A percentile compares a stretch with the other conserved stretches of the same genome.
Evolutionary conservation across 2,113 vertebrate species (phyloP).

Genomic region (Eptesicus fuscus): DNA sequence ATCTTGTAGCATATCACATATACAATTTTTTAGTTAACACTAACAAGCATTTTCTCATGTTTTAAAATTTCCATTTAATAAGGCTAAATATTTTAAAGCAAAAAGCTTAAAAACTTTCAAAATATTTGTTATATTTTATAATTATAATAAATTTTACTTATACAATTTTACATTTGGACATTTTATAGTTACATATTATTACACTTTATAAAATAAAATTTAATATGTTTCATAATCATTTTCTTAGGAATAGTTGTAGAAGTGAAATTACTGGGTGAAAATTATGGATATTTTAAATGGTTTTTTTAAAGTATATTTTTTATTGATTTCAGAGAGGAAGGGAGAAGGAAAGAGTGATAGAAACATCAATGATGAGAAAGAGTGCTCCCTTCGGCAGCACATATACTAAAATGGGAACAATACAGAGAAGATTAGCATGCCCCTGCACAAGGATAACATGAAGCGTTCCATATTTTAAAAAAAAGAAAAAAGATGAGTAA

Average conservation of each 20-base stretch:
- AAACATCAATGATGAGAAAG: no score
- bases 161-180: background rate
- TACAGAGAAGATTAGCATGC: no score
- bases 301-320: background rate
- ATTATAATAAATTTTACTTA: background rate
- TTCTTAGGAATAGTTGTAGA: background rate
- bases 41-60: background rate
- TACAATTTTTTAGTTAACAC: background rate
- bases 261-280: background rate
- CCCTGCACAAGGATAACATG: no score
- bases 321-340: no score
- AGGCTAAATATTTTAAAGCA: background rate
- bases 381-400: no score
- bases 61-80: slow-evolving; percentile 24
- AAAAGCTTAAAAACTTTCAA: background rate
- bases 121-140: background rate
- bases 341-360: no score
- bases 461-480: no score
- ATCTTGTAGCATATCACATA: background rate
- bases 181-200: background rate
- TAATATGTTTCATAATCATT: background rate
- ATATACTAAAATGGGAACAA: no score
- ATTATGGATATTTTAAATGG: background rate
- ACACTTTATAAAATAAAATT: background rate
- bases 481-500: no score